A percentile compares a stretch with the other conserved stretches of the same genome.
These are phyloP conservation scores for Epizoanthus scotinus DNA, from an alignment of 92 coral and sea anemone genomes.

Conservation along the genomic window DNA sequence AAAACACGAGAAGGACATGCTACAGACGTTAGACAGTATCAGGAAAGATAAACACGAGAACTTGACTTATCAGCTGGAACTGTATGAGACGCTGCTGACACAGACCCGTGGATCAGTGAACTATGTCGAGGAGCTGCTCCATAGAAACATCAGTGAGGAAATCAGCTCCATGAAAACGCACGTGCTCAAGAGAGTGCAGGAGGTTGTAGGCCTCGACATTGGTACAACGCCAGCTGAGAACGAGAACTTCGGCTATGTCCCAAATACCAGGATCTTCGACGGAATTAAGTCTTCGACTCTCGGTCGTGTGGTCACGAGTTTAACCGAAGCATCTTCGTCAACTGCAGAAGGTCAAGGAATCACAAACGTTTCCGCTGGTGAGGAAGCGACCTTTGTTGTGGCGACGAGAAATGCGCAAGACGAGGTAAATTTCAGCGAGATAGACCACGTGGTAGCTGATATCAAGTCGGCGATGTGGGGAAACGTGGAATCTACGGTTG, in stretches of 20 bases:
- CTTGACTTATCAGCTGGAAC: constrained; percentile 71
- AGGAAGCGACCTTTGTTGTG: constrained; percentile 74
- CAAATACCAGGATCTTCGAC: constrained; percentile 58
- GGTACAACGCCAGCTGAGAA: constrained; percentile 91
- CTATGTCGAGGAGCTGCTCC: constrained; percentile 75
- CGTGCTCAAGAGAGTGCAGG: constrained; percentile 68
- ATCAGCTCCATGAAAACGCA: constrained; percentile 77
- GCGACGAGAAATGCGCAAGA: constrained; percentile 89
- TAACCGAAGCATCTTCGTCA: constrained; percentile 78
- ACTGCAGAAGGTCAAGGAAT: constrained; percentile 81
- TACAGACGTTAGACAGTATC: constrained; percentile 72
- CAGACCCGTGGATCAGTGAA: constrained; percentile 73
- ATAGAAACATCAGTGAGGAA: constrained; percentile 80
- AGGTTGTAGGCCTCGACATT: constrained; percentile 59
- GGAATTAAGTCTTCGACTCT: constrained; percentile 58
- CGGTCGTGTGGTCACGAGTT: constrained; percentile 80
- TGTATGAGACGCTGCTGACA: constrained; percentile 70
- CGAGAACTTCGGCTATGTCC: constrained; percentile 81
- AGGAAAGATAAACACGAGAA: constrained; percentile 84
- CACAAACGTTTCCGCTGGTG: constrained; percentile 78
- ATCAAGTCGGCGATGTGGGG: constrained; percentile 93
- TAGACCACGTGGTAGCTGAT: constrained; percentile 83
- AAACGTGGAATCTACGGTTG: constrained; percentile 65
- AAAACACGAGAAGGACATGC: constrained; percentile 78
- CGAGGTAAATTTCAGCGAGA: constrained; percentile 82